phyloP scores from a whole-genome alignment of 2,888 invertebrate species.

The Idaea dimidiata region DNA sequence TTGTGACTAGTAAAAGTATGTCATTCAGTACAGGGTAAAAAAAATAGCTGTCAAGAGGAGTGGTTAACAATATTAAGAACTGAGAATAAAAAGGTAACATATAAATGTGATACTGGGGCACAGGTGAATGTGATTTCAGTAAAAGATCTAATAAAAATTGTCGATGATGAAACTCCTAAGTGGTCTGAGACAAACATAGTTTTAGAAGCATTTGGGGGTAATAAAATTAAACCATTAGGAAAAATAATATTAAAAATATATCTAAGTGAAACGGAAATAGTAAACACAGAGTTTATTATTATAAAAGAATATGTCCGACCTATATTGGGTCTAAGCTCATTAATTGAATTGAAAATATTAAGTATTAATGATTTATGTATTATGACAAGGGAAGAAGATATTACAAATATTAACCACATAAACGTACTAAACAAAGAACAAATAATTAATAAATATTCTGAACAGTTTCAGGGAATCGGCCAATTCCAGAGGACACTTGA shows the following conservation, averaged over 20 bases:
- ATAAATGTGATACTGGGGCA: conserved; percentile 7
- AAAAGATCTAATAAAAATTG: neutral
- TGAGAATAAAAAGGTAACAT: neutral
- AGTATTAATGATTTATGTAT: neutral
- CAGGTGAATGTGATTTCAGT: conserved; percentile 4
- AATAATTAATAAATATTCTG: conserved; percentile 13
- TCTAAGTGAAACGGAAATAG: neutral
- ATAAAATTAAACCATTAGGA: neutral
- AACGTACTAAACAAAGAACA: conserved; percentile 9
- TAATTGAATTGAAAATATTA: conserved; percentile 14
- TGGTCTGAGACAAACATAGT: neutral
- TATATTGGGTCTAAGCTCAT: conserved; percentile 14
- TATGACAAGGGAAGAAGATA: conserved; percentile 1
- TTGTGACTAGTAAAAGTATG: neutral
- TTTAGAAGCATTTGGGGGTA: conserved; percentile 2
- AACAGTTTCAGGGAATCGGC: conserved; percentile 28
- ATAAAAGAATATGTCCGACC: conserved; percentile 13
- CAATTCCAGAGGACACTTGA: conserved; percentile 24
- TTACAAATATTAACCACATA: conserved; percentile 10
- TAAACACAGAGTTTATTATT: conserved; percentile 14
- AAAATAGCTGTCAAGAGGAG: conserved; percentile 1
- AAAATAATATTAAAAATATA: neutral
- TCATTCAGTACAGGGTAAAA: neutral
- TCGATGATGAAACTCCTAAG: neutral
- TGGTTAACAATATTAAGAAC: conserved; percentile 2